These are phyloP conservation scores for Reinhardtius hippoglossoides DNA, from an alignment of 2,113 vertebrate species.

Conservation along the genomic window DNA sequence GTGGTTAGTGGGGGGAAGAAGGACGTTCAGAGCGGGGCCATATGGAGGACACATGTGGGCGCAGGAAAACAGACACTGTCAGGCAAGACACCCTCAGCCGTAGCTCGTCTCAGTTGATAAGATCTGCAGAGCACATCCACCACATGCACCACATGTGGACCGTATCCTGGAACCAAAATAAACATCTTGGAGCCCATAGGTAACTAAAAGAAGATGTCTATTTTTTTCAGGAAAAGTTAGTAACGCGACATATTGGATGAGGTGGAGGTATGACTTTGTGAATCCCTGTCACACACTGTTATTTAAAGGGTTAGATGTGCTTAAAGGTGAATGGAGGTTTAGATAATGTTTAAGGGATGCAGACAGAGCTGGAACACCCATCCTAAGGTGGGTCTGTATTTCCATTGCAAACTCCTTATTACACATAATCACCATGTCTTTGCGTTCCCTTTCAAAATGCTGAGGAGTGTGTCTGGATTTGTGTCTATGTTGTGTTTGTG, in stretches of 20 bases:
- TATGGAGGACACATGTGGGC: slow-evolving; percentile 74
- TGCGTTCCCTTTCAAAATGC: slow-evolving; percentile 30
- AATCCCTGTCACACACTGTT: neutral
- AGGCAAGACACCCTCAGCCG: slow-evolving; percentile 54
- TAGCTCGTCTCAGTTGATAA: slow-evolving; percentile 46
- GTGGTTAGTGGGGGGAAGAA: slow-evolving; percentile 65
- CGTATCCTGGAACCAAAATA: slow-evolving; percentile 57
- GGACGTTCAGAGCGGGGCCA: slow-evolving; percentile 59
- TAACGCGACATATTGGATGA: neutral
- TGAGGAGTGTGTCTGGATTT: slow-evolving; percentile 39
- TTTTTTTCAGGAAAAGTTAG: neutral
- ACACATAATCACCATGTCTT: slow-evolving; percentile 37
- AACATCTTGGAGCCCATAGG: slow-evolving; percentile 33
- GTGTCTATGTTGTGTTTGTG: slow-evolving; percentile 23
- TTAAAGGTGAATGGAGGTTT: neutral
- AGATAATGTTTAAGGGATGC: neutral
- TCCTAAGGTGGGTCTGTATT: slow-evolving; percentile 9
- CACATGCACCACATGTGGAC: slow-evolving; percentile 45
- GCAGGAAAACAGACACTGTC: slow-evolving; percentile 57
- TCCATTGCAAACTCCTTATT: slow-evolving; percentile 37
- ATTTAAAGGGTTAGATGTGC: neutral
- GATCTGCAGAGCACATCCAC: slow-evolving; percentile 55
- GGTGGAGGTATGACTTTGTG: slow-evolving; percentile 12
- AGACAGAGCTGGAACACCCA: slow-evolving; percentile 1
- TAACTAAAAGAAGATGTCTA: slow-evolving; percentile 24